Percentiles rank a stretch among this genome's conserved stretches.
Conservation (phyloP, 2,113 vertebrate species). For the Phyllostomus discolor region DNA sequence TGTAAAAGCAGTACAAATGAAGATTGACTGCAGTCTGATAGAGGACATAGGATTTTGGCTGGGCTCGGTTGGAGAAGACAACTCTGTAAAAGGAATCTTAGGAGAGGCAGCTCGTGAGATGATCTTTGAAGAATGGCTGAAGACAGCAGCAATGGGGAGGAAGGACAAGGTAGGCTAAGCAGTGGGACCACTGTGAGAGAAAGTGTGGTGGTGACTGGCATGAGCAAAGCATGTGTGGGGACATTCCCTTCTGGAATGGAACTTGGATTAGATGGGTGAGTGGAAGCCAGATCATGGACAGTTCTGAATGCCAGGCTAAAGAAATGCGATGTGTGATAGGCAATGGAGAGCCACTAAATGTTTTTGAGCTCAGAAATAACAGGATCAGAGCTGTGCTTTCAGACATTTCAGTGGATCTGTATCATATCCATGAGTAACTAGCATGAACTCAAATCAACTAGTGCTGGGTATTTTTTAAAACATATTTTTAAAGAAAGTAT, state of each 20-base stretch:
- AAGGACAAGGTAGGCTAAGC: not conserved
- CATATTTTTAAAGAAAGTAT: constrained; percentile 14
- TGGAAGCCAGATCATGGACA: not conserved
- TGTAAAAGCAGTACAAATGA: not conserved
- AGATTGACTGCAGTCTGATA: not conserved
- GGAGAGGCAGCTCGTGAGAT: not conserved
- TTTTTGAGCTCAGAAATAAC: not conserved
- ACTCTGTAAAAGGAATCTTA: not conserved
- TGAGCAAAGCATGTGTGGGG: not conserved
- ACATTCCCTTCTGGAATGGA: not conserved
- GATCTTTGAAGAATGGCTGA: not conserved
- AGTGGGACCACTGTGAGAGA: not conserved
- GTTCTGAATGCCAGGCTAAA: not conserved
- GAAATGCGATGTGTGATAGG: not conserved
- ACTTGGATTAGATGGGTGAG: not conserved
- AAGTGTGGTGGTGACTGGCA: not conserved
- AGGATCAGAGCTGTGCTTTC: not conserved
- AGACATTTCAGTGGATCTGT: not conserved
- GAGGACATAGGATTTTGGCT: not conserved
- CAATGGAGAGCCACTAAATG: not conserved
- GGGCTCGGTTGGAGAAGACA: not conserved
- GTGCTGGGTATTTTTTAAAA: constrained; percentile 4
- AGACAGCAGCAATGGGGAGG: not conserved
- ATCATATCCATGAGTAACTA: not conserved
- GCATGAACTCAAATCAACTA: not conserved